Conservation (phyloP, 2,113 vertebrate species). For the Cyanoramphus novaezelandiae region DNA sequence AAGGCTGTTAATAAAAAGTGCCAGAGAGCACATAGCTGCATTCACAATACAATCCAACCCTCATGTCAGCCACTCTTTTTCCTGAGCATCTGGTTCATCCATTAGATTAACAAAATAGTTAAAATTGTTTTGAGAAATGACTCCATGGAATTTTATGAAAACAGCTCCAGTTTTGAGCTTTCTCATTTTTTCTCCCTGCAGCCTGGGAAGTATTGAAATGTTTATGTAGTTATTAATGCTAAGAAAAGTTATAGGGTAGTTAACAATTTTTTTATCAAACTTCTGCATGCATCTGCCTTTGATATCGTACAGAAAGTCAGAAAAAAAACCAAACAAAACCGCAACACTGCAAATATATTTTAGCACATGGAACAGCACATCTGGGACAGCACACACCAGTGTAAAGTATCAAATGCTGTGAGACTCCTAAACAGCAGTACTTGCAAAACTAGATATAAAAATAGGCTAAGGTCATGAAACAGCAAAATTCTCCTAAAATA, state of each 20-base stretch:
- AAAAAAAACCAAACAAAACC: slow-evolving; percentile 30
- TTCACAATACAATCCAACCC: background rate
- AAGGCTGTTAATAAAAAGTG: background rate
- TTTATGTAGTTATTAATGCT: background rate
- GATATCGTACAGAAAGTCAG: slow-evolving; percentile 20
- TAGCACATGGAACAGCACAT: slow-evolving; percentile 39
- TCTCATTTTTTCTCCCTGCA: background rate
- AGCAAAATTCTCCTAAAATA: slow-evolving; percentile 46
- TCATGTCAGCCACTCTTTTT: background rate
- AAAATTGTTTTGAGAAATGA: background rate
- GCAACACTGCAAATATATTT: slow-evolving; percentile 58
- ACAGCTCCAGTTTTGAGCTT: background rate
- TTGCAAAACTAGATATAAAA: slow-evolving; percentile 70
- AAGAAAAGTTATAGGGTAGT: background rate
- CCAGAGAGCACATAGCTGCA: background rate
- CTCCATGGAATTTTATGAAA: background rate
- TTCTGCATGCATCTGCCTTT: slow-evolving; percentile 19
- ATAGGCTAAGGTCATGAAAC: slow-evolving; percentile 53
- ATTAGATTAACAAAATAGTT: background rate
- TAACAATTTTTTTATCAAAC: background rate
- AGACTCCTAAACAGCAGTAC: slow-evolving; percentile 53
- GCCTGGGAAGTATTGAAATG: background rate
- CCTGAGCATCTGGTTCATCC: background rate
- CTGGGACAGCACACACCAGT: slow-evolving; percentile 32
- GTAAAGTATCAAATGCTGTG: slow-evolving; percentile 24